Conservation (phyloP, 2,113 vertebrate species). For the Ceratotherium simum region DNA sequence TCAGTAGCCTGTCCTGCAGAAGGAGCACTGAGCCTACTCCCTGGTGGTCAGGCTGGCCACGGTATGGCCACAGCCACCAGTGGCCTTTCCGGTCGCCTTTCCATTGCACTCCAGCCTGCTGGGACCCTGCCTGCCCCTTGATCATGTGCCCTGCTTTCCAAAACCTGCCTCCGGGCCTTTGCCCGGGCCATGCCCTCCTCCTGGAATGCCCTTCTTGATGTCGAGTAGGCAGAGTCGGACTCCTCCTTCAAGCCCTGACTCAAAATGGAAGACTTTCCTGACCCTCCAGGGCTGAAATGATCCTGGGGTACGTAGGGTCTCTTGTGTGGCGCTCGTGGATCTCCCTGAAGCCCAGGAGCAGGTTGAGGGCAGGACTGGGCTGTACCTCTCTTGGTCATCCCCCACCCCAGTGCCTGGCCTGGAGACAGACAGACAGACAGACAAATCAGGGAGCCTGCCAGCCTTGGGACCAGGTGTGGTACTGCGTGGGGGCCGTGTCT, state of each 20-base stretch:
- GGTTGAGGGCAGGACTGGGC: neutral
- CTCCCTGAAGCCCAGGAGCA: neutral
- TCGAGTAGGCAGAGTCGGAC: no score
- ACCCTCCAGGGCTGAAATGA: neutral
- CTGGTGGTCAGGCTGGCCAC: neutral
- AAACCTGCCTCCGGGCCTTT: neutral
- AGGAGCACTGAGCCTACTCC: neutral
- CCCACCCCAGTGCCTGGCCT: neutral
- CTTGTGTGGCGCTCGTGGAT: neutral
- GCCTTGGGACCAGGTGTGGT: neutral
- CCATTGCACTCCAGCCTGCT: neutral
- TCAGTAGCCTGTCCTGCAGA: neutral
- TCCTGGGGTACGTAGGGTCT: neutral
- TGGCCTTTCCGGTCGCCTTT: neutral
- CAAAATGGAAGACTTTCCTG: neutral
- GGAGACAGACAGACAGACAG: neutral
- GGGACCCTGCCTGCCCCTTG: neutral
- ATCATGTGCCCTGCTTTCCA: fast-evolving
- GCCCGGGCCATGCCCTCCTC: neutral
- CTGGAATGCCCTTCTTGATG: neutral
- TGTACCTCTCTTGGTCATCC: neutral
- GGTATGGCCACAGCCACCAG: neutral
- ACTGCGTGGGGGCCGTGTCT: neutral
- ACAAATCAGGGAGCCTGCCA: neutral
- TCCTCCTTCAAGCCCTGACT: neutral